Evolutionary conservation across 2,113 vertebrate species (phyloP).

Genomic region (Osmerus eperlanus): DNA sequence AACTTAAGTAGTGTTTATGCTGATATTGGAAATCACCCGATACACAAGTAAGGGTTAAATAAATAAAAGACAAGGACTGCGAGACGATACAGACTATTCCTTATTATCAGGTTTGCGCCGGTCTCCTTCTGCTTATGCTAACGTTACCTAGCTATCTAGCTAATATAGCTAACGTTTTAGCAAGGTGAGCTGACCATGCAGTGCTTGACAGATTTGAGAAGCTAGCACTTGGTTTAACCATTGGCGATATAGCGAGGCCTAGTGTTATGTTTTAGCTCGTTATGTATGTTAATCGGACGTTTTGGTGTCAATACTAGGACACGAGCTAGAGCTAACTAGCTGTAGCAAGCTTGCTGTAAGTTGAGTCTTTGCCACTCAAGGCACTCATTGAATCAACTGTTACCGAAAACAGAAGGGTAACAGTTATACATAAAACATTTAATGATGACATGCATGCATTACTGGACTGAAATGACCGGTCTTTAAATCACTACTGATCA

Average conservation of each 20-base stretch:
- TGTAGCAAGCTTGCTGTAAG: too few relatives aligned
- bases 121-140: neutral
- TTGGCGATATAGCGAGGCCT: too few relatives aligned
- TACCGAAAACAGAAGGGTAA: too few relatives aligned
- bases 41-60: conserved; percentile 13
- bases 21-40: conserved; percentile 9
- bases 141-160: conserved; percentile 24
- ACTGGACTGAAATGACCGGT: too few relatives aligned
- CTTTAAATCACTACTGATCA: too few relatives aligned
- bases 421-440: too few relatives aligned
- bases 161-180: neutral
- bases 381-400: neutral
- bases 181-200: neutral
- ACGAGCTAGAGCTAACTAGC: too few relatives aligned
- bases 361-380: too few relatives aligned
- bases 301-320: too few relatives aligned
- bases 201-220: neutral
- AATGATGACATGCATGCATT: too few relatives aligned
- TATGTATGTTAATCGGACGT: too few relatives aligned
- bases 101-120: conserved; percentile 71
- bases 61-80: conserved; percentile 60
- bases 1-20: conserved; percentile 35
- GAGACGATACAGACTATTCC: conserved; percentile 66
- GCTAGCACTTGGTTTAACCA: neutral
- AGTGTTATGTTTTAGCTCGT: too few relatives aligned